Conservation (phyloP, 2,113 vertebrate genomes). For the Hemiprocne comata region DNA sequence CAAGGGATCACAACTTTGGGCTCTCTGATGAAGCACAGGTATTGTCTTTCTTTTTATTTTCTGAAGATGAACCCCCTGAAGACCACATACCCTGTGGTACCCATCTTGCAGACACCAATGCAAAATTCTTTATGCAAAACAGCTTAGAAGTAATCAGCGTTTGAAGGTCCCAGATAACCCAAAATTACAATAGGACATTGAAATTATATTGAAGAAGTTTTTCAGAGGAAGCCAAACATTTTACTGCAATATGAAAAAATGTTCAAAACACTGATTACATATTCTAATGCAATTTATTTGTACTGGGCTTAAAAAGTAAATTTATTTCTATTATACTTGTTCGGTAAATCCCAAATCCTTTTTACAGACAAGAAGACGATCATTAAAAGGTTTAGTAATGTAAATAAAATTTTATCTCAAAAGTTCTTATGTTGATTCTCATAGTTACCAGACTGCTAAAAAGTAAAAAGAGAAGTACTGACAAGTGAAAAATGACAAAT, state of each 20-base stretch:
- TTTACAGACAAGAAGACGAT: not conserved
- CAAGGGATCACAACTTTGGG: not conserved
- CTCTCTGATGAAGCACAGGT: not conserved
- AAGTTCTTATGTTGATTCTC: not conserved
- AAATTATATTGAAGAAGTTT: not conserved
- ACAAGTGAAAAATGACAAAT: not conserved
- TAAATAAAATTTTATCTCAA: not conserved
- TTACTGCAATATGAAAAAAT: not conserved
- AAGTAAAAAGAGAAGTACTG: not conserved
- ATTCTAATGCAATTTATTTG: not conserved
- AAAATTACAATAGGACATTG: not conserved
- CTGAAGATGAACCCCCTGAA: not conserved
- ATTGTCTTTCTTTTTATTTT: not conserved
- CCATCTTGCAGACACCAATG: not conserved
- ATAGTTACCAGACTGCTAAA: not conserved
- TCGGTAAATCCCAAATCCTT: not conserved
- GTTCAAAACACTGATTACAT: not conserved
- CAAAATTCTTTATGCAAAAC: not conserved
- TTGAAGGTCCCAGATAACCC: not conserved
- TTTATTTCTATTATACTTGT: not conserved
- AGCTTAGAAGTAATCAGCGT: not conserved
- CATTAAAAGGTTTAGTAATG: not conserved
- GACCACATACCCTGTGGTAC: not conserved
- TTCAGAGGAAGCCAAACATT: not conserved
- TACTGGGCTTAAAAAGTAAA: not conserved